A percentile compares a stretch with the other conserved stretches of the same genome.
phyloP scores from a whole-genome alignment of 1,140 invertebrate species.

The Druon quercuslanigerum region DNA sequence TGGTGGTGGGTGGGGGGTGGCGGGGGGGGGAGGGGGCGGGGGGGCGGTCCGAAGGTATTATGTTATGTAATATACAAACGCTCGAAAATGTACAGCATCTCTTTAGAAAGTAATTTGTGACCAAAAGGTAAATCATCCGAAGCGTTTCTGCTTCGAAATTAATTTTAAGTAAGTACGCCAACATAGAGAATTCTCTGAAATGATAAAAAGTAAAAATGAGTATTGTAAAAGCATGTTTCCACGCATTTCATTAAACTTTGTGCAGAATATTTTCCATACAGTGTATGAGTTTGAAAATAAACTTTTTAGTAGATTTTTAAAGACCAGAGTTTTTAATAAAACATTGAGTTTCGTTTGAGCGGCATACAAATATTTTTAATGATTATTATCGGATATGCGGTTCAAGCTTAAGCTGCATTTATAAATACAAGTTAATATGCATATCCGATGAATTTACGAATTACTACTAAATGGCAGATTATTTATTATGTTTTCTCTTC shows the following conservation, averaged over 20 bases:
- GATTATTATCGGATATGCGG: conserved; percentile 3
- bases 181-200: background rate
- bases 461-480: background rate
- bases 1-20: too few relatives aligned
- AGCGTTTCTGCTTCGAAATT: too few relatives aligned
- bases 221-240: background rate
- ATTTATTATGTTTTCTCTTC: background rate
- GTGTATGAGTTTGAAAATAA: background rate
- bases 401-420: conserved; percentile 1
- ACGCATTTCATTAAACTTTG: background rate
- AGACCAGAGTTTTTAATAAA: background rate
- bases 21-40: too few relatives aligned
- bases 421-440: background rate
- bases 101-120: too few relatives aligned
- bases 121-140: too few relatives aligned
- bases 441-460: background rate
- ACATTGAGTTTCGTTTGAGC: background rate
- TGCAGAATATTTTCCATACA: background rate
- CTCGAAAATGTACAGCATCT: too few relatives aligned
- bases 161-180: background rate
- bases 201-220: background rate
- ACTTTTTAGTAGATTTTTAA: background rate
- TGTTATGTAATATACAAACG: too few relatives aligned
- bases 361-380: background rate
- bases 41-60: too few relatives aligned